A percentile compares a stretch with the other conserved stretches of the same genome.
These are phyloP conservation scores for Lepidocolaptes lacrymiger DNA, from an alignment of 2,797 vertebrate genomes.

Conservation along the genomic window DNA sequence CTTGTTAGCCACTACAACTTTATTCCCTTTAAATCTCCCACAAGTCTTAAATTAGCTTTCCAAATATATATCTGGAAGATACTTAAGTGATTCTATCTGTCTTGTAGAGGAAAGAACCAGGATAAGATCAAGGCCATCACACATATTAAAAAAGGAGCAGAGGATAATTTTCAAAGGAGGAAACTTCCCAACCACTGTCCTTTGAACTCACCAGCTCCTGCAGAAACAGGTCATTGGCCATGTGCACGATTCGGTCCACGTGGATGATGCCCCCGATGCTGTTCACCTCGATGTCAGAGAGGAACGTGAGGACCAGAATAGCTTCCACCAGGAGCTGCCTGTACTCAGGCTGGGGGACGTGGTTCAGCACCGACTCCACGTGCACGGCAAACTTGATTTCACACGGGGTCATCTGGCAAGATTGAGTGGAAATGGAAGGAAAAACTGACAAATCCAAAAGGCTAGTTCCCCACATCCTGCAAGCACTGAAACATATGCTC, in stretches of 20 bases:
- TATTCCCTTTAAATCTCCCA: not conserved
- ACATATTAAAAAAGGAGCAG: not conserved
- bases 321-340: constrained; percentile 95
- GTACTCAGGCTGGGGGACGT: constrained; percentile 95
- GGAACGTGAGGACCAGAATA: constrained; percentile 89
- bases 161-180: not conserved
- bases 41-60: not conserved
- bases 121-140: not conserved
- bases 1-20: not conserved
- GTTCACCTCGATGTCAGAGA: constrained; percentile 90
- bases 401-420: constrained; percentile 89
- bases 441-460: not conserved
- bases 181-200: not conserved
- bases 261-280: constrained; percentile 92
- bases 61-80: not conserved
- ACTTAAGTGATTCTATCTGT: not conserved
- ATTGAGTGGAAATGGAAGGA: not conserved
- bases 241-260: constrained; percentile 90
- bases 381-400: constrained; percentile 99
- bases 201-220: constrained; percentile 88
- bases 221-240: constrained; percentile 94
- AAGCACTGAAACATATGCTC: not conserved
- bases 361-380: constrained; percentile 96
- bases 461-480: not conserved
- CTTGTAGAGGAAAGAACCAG: not conserved